A percentile compares a stretch with the other conserved stretches of the same genome.
These are phyloP conservation scores for Cryptocephalus primarius DNA, from an alignment of 2,888 invertebrate genomes.

Conservation along the genomic window DNA sequence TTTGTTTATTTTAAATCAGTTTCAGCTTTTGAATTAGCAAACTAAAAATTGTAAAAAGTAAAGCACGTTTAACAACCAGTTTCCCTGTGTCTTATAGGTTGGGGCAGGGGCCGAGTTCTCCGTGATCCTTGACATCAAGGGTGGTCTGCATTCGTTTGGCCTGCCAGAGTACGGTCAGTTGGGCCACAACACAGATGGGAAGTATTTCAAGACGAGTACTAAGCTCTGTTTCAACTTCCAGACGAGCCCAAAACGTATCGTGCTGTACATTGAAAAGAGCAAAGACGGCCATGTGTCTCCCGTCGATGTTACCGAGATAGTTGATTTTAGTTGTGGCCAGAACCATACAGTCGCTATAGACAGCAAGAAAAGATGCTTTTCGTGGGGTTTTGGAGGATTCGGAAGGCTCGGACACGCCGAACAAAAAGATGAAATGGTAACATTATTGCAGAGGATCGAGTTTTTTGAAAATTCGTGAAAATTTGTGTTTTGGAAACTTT, in stretches of 20 bases:
- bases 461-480: neutral
- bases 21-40: too few relatives aligned
- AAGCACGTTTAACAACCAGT: too few relatives aligned
- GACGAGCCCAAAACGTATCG: constrained; percentile 72
- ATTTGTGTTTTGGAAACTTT: neutral
- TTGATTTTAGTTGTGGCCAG: constrained; percentile 82
- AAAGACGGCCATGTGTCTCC: constrained; percentile 78
- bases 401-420: constrained; percentile 89
- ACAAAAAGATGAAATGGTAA: constrained; percentile 80
- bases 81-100: constrained; percentile 18
- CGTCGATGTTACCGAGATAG: constrained; percentile 75
- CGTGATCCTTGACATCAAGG: constrained; percentile 80
- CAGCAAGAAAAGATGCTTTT: constrained; percentile 77
- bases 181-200: constrained; percentile 91
- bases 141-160: constrained; percentile 83
- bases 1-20: neutral
- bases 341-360: constrained; percentile 89
- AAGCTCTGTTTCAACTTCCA: constrained; percentile 82
- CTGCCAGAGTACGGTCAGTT: constrained; percentile 87
- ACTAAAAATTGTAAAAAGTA: too few relatives aligned
- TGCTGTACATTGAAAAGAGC: constrained; percentile 76
- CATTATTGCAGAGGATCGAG: neutral
- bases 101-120: constrained; percentile 91
- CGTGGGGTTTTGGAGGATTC: constrained; percentile 95
- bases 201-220: constrained; percentile 83